Percentiles rank a stretch among this genome's conserved stretches.
These are phyloP conservation scores for Scophthalmus maximus DNA, from an alignment of 2,113 vertebrate genomes.

Conservation along the genomic window DNA sequence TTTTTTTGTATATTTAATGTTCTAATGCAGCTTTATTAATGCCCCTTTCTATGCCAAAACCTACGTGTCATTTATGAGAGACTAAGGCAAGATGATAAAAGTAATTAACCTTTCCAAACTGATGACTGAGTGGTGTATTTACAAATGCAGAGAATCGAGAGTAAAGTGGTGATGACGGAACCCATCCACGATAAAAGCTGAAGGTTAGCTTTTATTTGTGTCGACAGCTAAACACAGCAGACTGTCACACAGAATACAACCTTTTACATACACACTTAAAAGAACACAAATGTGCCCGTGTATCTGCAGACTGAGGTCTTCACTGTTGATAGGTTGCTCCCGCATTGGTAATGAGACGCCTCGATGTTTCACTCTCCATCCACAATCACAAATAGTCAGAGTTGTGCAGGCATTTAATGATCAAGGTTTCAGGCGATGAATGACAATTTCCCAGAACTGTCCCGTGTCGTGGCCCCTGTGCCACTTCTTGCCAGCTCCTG, in stretches of 20 bases:
- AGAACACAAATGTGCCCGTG: not conserved
- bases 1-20: not conserved
- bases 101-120: too few relatives aligned
- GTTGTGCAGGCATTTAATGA: constrained; percentile 19
- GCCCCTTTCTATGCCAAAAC: not conserved
- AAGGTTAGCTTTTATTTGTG: too few relatives aligned
- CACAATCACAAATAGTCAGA: not conserved
- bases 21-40: not conserved
- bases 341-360: constrained; percentile 14
- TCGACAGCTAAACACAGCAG: not conserved
- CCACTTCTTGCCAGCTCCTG: constrained; percentile 6
- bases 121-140: not conserved
- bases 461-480: not conserved
- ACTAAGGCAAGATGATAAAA: not conserved
- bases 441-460: not conserved
- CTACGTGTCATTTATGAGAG: not conserved
- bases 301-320: not conserved
- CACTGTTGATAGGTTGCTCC: constrained; percentile 2
- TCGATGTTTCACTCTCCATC: constrained; percentile 4
- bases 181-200: not conserved
- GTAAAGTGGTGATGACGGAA: not conserved
- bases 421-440: constrained; percentile 32
- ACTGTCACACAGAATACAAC: not conserved
- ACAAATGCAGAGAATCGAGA: not conserved
- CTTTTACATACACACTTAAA: not conserved